Conservation (phyloP, 2,888 invertebrate genomes). For the Nineta flava region DNA sequence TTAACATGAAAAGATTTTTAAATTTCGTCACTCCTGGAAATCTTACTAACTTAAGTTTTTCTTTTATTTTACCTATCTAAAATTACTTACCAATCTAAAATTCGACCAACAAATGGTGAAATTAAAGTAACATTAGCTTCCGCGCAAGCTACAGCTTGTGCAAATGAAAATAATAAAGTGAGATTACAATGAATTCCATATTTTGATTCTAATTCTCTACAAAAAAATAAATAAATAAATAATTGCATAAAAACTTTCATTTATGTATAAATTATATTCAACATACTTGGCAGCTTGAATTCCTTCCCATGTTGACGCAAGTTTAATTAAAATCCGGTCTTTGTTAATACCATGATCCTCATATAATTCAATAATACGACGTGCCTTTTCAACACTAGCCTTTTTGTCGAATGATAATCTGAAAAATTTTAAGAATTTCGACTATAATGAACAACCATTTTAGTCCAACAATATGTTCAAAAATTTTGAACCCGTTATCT, state of each 20-base stretch:
- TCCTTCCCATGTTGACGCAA: conserved; percentile 99
- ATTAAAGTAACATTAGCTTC: conserved; percentile 95
- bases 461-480: too few relatives aligned
- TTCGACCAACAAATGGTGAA: conserved; percentile 98
- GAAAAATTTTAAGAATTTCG: conserved; percentile 18
- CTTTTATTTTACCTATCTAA: background rate
- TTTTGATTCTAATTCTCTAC: conserved; percentile 72
- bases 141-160: conserved; percentile 95
- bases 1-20: too few relatives aligned
- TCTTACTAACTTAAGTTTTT: too few relatives aligned
- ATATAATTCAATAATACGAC: conserved; percentile 76
- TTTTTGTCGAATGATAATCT: conserved; percentile 90
- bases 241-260: conserved; percentile 7
- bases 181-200: conserved; percentile 96
- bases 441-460: too few relatives aligned
- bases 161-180: conserved; percentile 87
- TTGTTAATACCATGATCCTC: conserved; percentile 78
- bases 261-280: background rate
- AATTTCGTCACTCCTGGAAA: too few relatives aligned
- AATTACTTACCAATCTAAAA: conserved; percentile 74
- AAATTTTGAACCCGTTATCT: too few relatives aligned
- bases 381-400: conserved; percentile 79
- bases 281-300: conserved; percentile 89
- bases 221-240: conserved; percentile 21
- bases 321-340: conserved; percentile 89